These are phyloP conservation scores for Andrena haemorrhoa DNA, from an alignment of 2,888 invertebrate genomes.

Conservation along the genomic window DNA sequence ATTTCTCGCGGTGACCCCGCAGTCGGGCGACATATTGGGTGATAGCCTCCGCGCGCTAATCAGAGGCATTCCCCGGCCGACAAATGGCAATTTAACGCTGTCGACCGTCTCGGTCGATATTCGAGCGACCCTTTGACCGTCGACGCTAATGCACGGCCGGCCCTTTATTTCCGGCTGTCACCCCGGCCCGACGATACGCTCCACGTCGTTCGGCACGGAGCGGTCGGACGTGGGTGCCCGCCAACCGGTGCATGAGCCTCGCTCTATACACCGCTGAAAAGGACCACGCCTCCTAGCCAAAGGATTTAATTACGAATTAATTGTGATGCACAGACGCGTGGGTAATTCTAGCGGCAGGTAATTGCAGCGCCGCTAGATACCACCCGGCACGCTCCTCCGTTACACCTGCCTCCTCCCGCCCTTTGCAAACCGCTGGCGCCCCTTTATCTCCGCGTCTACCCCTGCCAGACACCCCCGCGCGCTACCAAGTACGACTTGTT, in stretches of 20 bases:
- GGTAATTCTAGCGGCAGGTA: slow-evolving; percentile 71
- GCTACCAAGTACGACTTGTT: not conserved
- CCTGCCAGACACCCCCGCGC: not conserved
- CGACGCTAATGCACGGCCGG: slow-evolving; percentile 75
- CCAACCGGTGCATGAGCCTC: slow-evolving; percentile 53
- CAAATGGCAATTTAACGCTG: slow-evolving; percentile 81
- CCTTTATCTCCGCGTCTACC: slow-evolving; percentile 43
- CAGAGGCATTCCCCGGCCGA: slow-evolving; percentile 72
- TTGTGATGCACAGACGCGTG: slow-evolving; percentile 74
- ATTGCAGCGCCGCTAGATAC: slow-evolving; percentile 53
- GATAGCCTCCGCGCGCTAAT: slow-evolving; percentile 64
- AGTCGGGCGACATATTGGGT: slow-evolving; percentile 60
- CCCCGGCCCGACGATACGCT: slow-evolving; percentile 72
- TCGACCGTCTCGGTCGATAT: slow-evolving; percentile 76
- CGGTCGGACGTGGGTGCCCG: slow-evolving; percentile 61
- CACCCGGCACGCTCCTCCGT: slow-evolving; percentile 3
- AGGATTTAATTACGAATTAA: slow-evolving; percentile 81
- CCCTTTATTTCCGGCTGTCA: slow-evolving; percentile 82
- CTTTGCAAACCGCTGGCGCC: slow-evolving; percentile 46
- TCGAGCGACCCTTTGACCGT: slow-evolving; percentile 78
- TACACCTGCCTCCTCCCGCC: slow-evolving; percentile 42
- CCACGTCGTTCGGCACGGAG: slow-evolving; percentile 63
- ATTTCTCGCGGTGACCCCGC: slow-evolving; percentile 12
- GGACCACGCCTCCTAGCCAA: slow-evolving; percentile 73
- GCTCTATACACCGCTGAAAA: slow-evolving; percentile 55